Base-by-base conservation (phyloP, 2,888 invertebrate genomes). In the Gandaritis pyraliata region DNA sequence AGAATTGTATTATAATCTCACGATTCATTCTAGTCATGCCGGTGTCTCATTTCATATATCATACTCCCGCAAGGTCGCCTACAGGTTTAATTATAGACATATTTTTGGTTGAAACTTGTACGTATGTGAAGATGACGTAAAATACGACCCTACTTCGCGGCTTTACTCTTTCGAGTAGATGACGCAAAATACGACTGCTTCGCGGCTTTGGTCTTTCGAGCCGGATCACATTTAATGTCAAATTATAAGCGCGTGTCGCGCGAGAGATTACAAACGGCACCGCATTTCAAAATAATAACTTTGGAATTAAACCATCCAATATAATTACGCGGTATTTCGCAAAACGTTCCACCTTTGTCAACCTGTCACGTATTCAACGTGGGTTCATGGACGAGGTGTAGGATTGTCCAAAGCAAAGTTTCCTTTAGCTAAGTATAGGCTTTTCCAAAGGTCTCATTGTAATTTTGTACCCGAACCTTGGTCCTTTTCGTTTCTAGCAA, bases 11-110 rank as follows among this genome's bases (percentile, higher is more conserved):
- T 66, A 58, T 66, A 71, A 64, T 74, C 59, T 60, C 60, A 60
- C 66, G 57, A 62, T 69, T 65, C 68, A 72, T 72, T 73, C 64
- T 49, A 61, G 41, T 72, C 67, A 69, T 61, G 61, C 66, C 70
- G 41, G 57, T 41, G 59, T 65, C 55, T 70, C 41, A 63, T 72
- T 68, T 70, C 62, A 63, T 69, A 60, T 65, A 66, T 51, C 71
- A 58, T 61, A 53, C 55, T 61, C 18, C 49, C 41, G 58, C 68
- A 70, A 70, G 70, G 68, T 70, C 70, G 65, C 18, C 13, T 48
- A 38, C 60, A 60, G 38, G 48, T 63, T 61, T 43, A 57, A 68
- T 62, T 46, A 50, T 38, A 38, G 45, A 13, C 23, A 36, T 18
- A 36, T 45, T 53, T 45, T 46, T 13, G n/a, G 33, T 30, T 43